These are phyloP conservation scores for Acanthochromis polyacanthus DNA, from an alignment of 2,113 vertebrate species.

Conservation along the genomic window DNA sequence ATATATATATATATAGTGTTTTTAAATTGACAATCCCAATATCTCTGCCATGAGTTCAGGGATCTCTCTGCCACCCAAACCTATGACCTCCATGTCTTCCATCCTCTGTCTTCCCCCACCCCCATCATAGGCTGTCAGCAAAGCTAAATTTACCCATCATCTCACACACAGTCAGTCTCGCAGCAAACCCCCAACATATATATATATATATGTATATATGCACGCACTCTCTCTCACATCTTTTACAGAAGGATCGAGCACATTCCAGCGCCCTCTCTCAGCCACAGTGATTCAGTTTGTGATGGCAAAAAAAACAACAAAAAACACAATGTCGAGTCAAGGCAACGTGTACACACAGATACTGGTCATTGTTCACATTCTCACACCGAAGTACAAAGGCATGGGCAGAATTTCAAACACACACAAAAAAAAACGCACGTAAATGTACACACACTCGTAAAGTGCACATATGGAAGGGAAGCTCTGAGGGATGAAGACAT, in stretches of 20 bases:
- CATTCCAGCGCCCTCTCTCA: slow-evolving; percentile 29
- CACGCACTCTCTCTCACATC: neutral
- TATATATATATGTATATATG: slow-evolving; percentile 14
- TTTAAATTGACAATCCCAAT: neutral
- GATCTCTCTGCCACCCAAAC: slow-evolving; percentile 40
- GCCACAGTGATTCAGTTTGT: slow-evolving; percentile 31
- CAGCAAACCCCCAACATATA: slow-evolving; percentile 33
- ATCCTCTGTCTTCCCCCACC: slow-evolving; percentile 36
- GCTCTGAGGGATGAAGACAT: slow-evolving; percentile 41
- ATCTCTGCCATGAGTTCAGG: slow-evolving; percentile 8
- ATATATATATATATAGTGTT: neutral
- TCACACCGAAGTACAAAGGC: slow-evolving; percentile 59
- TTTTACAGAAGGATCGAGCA: slow-evolving; percentile 48
- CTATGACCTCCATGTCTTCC: slow-evolving; percentile 18
- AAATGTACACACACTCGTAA: slow-evolving; percentile 51
- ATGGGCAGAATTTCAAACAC: slow-evolving; percentile 36
- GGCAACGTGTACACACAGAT: slow-evolving; percentile 58
- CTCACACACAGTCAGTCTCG: slow-evolving; percentile 57
- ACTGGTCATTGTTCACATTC: slow-evolving; percentile 58
- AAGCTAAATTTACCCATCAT: slow-evolving; percentile 78
- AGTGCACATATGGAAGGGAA: slow-evolving; percentile 64
- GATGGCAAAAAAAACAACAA: slow-evolving; percentile 48
- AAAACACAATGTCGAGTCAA: slow-evolving; percentile 63
- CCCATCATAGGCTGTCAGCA: slow-evolving; percentile 61
- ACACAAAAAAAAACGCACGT: neutral